Conservation (phyloP, 2,797 vertebrate genomes). For the Gymnoscopelus microlampas region DNA sequence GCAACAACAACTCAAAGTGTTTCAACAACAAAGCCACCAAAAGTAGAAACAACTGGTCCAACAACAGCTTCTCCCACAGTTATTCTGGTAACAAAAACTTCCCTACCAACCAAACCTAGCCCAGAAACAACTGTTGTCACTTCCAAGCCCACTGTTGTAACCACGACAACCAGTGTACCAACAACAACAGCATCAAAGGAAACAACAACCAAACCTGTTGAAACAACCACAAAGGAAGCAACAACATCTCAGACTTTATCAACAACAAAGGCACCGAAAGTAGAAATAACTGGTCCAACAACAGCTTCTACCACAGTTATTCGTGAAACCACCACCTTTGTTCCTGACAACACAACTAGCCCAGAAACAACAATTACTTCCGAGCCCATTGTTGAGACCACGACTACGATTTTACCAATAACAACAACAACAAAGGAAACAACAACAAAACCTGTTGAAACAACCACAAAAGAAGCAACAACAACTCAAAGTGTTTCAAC, state of each 20-base stretch:
- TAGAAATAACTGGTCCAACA: too few relatives aligned
- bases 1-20: background rate
- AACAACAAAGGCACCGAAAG: too few relatives aligned
- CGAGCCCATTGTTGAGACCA: background rate
- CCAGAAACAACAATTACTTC: background rate
- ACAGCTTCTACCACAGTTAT: too few relatives aligned
- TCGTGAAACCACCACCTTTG: too few relatives aligned
- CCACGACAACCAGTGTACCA: too few relatives aligned
- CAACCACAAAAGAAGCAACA: background rate
- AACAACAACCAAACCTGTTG: too few relatives aligned
- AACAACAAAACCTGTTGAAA: background rate
- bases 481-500: conserved; percentile 1
- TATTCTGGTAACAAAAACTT: background rate
- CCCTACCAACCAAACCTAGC: background rate
- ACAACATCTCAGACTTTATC: too few relatives aligned
- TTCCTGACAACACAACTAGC: background rate
- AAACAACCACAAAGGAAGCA: too few relatives aligned
- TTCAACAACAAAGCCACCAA: background rate
- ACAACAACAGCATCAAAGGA: too few relatives aligned
- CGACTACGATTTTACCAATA: background rate
- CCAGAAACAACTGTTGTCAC: too few relatives aligned
- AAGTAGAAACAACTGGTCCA: background rate
- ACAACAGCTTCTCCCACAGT: conserved; percentile 2
- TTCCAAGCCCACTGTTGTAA: too few relatives aligned
- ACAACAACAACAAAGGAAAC: background rate